Evolutionary conservation across 2,888 invertebrate species (phyloP).

Genomic region (Parnassius orleans): DNA sequence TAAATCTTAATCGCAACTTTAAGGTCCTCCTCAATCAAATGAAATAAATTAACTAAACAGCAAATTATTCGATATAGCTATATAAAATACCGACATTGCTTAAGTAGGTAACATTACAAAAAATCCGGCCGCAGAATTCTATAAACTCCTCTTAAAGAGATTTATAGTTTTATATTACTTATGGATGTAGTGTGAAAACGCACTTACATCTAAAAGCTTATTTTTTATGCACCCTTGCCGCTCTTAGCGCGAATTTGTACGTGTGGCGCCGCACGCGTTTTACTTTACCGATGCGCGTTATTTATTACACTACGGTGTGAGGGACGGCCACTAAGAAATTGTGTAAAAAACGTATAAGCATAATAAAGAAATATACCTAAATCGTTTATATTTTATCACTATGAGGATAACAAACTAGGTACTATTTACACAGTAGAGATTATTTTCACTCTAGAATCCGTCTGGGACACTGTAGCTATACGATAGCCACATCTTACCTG

Average conservation of each 20-base stretch:
- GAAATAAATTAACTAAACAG: too few species aligned
- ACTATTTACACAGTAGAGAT: too few species aligned
- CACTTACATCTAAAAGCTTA: constrained; percentile 68
- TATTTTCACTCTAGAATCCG: too few species aligned
- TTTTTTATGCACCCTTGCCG: constrained; percentile 72
- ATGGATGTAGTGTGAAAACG: constrained; percentile 56
- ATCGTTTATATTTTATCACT: too few species aligned
- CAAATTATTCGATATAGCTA: too few species aligned
- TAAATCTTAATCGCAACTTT: too few species aligned
- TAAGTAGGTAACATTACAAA: neutral
- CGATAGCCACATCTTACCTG: too few species aligned
- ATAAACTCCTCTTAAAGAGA: constrained; percentile 22
- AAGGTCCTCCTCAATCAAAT: too few species aligned
- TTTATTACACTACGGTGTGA: constrained; percentile 49
- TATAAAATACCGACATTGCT: too few species aligned
- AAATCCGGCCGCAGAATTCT: constrained; percentile 8
- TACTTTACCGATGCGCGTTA: constrained; percentile 58
- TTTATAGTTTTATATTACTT: constrained; percentile 37
- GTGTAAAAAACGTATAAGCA: constrained; percentile 35
- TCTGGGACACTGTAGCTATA: too few species aligned
- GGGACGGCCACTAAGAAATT: constrained; percentile 38
- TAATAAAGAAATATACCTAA: constrained; percentile 32
- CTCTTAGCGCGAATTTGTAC: constrained; percentile 47
- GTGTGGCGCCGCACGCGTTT: constrained; percentile 47
- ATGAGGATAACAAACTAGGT: too few species aligned